Percentiles rank a stretch among this genome's conserved stretches.
These are phyloP conservation scores for Propithecus deckenii DNA, from an alignment of 2,797 vertebrate genomes.

Conservation along the genomic window DNA sequence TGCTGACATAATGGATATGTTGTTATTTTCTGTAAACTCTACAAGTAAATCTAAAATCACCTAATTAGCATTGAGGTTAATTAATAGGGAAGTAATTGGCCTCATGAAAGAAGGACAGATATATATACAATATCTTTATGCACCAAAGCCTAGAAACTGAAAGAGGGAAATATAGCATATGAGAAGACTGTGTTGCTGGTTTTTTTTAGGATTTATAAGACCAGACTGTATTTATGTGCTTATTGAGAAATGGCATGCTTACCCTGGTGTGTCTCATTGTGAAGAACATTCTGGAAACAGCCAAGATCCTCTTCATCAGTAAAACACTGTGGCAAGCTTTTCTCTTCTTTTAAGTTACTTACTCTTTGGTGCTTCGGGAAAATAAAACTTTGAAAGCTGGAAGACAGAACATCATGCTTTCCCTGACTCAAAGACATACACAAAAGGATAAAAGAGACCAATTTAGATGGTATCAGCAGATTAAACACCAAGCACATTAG, in stretches of 20 bases:
- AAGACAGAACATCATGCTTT: not conserved
- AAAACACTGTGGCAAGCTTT: not conserved
- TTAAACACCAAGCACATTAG: conserved; percentile 14
- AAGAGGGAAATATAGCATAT: not conserved
- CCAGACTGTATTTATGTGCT: conserved; percentile 59
- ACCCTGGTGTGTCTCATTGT: conserved; percentile 48
- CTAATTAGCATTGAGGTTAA: conserved; percentile 73
- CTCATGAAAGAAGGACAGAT: conserved; percentile 38
- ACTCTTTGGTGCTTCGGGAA: rapidly evolving
- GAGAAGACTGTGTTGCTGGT: not conserved
- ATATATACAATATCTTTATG: not conserved
- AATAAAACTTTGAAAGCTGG: not conserved
- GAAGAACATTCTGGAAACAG: conserved; percentile 59
- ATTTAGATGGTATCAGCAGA: not conserved
- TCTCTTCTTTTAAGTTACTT: not conserved
- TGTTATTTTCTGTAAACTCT: conserved; percentile 73
- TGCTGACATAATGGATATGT: conserved; percentile 63
- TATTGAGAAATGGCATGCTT: conserved; percentile 59
- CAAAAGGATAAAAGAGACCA: not conserved
- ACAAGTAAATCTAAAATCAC: conserved; percentile 71
- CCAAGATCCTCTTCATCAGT: conserved; percentile 64
- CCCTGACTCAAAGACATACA: conserved; percentile 1
- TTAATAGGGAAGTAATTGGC: conserved; percentile 68
- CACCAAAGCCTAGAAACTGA: conserved; percentile 7
- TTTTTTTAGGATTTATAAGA: conserved; percentile 71